phyloP scores from a whole-genome alignment of 2,888 invertebrate genomes.

The Xestoiulus laeticollis region DNA sequence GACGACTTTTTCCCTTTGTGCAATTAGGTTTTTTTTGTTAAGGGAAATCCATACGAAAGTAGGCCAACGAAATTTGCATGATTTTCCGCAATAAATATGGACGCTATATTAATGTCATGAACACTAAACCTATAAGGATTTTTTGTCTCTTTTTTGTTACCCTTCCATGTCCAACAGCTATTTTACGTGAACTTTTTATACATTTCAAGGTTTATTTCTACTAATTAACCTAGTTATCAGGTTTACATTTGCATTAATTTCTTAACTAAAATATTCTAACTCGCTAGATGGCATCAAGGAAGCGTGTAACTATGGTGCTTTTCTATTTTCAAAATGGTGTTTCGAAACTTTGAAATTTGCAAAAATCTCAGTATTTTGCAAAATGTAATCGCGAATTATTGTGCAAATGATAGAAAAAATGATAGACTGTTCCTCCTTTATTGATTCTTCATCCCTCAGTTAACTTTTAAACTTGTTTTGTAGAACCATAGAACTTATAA shows the following conservation, averaged over 20 bases:
- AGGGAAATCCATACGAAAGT: constrained; percentile 20
- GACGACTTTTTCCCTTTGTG: background rate
- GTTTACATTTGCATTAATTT: background rate
- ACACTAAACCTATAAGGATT: constrained; percentile 7
- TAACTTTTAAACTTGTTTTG: no score
- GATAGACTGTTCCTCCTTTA: no score
- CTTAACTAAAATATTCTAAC: background rate
- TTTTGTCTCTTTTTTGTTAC: background rate
- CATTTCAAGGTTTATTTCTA: background rate
- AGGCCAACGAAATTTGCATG: constrained; percentile 19
- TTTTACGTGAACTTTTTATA: background rate
- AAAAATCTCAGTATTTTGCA: no score
- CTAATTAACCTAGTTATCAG: background rate
- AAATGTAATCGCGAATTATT: no score
- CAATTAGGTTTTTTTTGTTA: background rate
- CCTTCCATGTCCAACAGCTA: background rate
- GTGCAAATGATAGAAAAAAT: no score
- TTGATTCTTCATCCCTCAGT: constrained; percentile 55
- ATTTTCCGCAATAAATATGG: background rate
- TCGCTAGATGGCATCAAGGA: background rate
- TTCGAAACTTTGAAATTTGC: no score
- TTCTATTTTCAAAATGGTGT: background rate
- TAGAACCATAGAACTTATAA: no score
- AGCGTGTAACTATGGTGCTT: background rate
- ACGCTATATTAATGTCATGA: background rate